Base-by-base conservation (phyloP, 1,140 invertebrate genomes). In the Hyposmocoma kahamanoa region DNA sequence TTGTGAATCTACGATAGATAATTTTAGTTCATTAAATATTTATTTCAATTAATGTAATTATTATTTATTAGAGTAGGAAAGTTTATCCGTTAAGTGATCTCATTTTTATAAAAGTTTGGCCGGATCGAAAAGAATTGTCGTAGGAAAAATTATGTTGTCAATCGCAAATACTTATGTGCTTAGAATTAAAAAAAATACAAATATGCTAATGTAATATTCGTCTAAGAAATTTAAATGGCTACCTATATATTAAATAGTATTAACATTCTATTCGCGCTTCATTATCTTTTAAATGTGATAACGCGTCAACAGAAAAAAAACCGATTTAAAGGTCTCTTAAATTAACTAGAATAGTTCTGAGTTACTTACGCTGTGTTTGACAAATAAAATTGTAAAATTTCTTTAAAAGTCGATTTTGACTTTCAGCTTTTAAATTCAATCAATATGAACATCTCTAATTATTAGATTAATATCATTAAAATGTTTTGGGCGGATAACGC, bases 301-400 rank as follows among this genome's bases (percentile, higher is more conserved):
- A n/a, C n/a, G n/a, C n/a, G n/a, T n/a, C n/a, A n/a, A n/a, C n/a
- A n/a, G n/a, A n/a, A n/a, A n/a, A n/a, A n/a, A n/a, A n/a, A n/a
- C n/a, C n/a, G n/a, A n/a, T n/a, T n/a, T n/a, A n/a, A n/a, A n/a
- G n/a, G n/a, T n/a, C n/a, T n/a, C n/a, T n/a, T n/a, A n/a, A n/a
- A n/a, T n/a, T n/a, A n/a, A n/a, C n/a, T n/a, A n/a, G n/a, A n/a
- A n/a, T n/a, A n/a, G n/a, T n/a, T n/a, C n/a, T n/a, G n/a, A n/a
- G n/a, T n/a, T n/a, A n/a, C n/a, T n/a, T 11, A 71, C 72, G 81
- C 81, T 84, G 81, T 84, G 81, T 84, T 74, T 76, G 81, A 84
- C 81, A 84, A 84, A 84, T 84, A 84, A 81, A 55, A 65, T 36
- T 53, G 51, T 43, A 57, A 50, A 54, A 63, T 48, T 57, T 46